Percentiles rank a stretch among this genome's conserved stretches.
phyloP scores from a whole-genome alignment of 2,888 invertebrate genomes.

The Scaptomyza polygonia region DNA sequence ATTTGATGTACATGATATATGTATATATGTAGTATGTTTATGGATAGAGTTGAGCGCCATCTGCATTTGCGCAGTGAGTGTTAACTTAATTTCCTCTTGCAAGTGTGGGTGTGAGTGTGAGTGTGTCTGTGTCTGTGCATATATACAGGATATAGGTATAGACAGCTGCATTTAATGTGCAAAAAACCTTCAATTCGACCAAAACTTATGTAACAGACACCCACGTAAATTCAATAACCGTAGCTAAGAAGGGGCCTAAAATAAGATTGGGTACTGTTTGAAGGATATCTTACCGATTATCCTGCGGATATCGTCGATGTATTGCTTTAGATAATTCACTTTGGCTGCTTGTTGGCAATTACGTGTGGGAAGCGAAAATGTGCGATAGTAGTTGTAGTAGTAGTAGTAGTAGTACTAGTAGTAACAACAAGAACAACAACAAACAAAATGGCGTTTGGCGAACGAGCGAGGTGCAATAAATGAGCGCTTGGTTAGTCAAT shows the following conservation, averaged over 20 bases:
- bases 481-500: constrained; percentile 26
- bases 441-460: constrained; percentile 56
- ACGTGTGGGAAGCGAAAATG: constrained; percentile 54
- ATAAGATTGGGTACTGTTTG: neutral
- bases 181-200: constrained; percentile 57
- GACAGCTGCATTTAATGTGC: constrained; percentile 56
- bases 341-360: constrained; percentile 81
- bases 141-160: constrained; percentile 26
- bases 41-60: constrained; percentile 37
- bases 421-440: constrained; percentile 42
- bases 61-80: constrained; percentile 71
- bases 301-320: constrained; percentile 85
- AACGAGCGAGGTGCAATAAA: constrained; percentile 47
- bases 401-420: neutral
- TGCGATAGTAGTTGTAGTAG: constrained; percentile 40
- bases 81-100: constrained; percentile 54
- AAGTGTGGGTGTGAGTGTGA: constrained; percentile 7
- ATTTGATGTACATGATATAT: constrained; percentile 17
- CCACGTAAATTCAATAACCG: constrained; percentile 9
- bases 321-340: constrained; percentile 85
- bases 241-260: neutral
- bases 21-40: too few species aligned
- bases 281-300: constrained; percentile 84
- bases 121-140: constrained; percentile 9
- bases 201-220: constrained; percentile 52